These are phyloP conservation scores for Cyclopterus lumpus DNA, from an alignment of 2,797 vertebrate genomes.

Conservation along the genomic window DNA sequence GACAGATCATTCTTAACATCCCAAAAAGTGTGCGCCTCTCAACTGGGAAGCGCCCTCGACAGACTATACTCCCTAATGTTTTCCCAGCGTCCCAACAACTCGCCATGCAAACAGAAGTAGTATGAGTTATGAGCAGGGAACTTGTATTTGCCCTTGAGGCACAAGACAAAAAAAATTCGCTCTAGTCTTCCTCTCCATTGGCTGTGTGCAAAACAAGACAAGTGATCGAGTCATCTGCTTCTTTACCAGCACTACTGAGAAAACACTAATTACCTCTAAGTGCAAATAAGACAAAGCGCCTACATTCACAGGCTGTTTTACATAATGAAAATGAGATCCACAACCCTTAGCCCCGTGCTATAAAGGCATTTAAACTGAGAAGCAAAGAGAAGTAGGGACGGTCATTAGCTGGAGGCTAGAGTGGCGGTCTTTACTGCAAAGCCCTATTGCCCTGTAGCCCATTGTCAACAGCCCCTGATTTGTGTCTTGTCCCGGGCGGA, in stretches of 20 bases:
- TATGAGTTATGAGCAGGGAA: slow-evolving; percentile 10
- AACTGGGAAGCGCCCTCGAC: slow-evolving; percentile 23
- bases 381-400: slow-evolving; percentile 24
- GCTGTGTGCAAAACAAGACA: slow-evolving; percentile 16
- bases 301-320: slow-evolving; percentile 43
- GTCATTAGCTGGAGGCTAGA: slow-evolving; percentile 58
- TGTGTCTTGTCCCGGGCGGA: slow-evolving; percentile 58
- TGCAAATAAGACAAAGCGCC: slow-evolving; percentile 49
- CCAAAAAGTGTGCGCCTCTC: slow-evolving; percentile 39
- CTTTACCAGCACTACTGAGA: slow-evolving; percentile 9
- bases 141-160: background rate
- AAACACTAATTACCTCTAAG: slow-evolving; percentile 55
- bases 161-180: background rate
- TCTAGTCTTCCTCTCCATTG: background rate
- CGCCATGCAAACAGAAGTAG: background rate
- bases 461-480: slow-evolving; percentile 68
- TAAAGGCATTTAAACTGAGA: slow-evolving; percentile 53
- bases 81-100: slow-evolving; percentile 10
- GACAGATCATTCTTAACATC: slow-evolving; percentile 36
- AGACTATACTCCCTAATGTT: background rate
- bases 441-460: slow-evolving; percentile 53
- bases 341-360: slow-evolving; percentile 24
- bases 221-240: slow-evolving; percentile 24
- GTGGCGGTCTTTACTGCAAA: slow-evolving; percentile 44
- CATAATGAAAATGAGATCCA: slow-evolving; percentile 60